Conservation (phyloP, 2,888 invertebrate species). For the Drosophila rubida region DNA sequence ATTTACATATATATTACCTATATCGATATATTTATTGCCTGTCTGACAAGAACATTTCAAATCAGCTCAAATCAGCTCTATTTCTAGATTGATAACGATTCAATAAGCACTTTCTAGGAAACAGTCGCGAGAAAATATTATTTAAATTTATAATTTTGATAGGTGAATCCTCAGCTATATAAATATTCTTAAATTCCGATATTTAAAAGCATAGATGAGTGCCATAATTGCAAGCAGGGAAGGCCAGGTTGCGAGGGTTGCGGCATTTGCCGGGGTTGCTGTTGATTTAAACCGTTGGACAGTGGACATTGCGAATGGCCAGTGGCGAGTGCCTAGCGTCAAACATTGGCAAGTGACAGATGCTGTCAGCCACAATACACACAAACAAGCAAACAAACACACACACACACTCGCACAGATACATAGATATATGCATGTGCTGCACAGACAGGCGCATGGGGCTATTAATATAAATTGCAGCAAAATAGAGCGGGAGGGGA, state of each 20-base stretch:
- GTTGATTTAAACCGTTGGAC: constrained; percentile 64
- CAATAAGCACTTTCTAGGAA: too few relatives aligned
- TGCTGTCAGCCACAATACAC: constrained; percentile 78
- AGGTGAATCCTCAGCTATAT: too few relatives aligned
- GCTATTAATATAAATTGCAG: constrained; percentile 55
- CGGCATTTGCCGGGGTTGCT: constrained; percentile 32
- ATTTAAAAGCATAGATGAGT: constrained; percentile 4
- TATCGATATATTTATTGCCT: too few relatives aligned
- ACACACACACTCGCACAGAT: constrained; percentile 17
- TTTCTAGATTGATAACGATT: too few relatives aligned
- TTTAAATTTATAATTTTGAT: background rate
- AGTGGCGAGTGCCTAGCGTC: constrained; percentile 26
- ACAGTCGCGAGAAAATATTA: too few relatives aligned
- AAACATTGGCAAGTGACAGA: constrained; percentile 77
- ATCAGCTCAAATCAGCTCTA: too few relatives aligned
- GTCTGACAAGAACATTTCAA: too few relatives aligned
- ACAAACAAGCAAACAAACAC: constrained; percentile 42
- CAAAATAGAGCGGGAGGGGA: constrained; percentile 9
- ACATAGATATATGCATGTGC: constrained; percentile 8
- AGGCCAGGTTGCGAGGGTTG: background rate
- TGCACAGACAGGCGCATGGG: constrained; percentile 15
- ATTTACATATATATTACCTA: too few relatives aligned
- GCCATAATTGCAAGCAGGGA: constrained; percentile 14
- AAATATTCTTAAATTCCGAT: constrained; percentile 8
- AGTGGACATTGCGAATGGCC: constrained; percentile 64